Percentiles rank a stretch among this genome's conserved stretches.
Evolutionary conservation across 2,113 vertebrate species (phyloP).

Genomic region (Tautogolabrus adspersus): DNA sequence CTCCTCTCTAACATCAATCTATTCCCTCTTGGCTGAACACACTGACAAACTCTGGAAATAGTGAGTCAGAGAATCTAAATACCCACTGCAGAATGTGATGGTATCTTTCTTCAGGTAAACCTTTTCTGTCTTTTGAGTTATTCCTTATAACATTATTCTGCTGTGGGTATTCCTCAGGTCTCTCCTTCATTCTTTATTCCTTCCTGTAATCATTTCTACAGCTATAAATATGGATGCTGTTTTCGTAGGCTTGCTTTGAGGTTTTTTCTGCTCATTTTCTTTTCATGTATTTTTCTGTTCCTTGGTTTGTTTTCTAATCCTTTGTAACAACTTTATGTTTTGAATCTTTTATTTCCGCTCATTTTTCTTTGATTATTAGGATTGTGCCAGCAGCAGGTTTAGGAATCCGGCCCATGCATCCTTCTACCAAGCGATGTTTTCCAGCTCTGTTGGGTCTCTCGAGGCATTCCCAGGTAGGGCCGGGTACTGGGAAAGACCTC

Average conservation of each 20-base stretch:
- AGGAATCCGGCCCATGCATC: too few species aligned
- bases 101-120: neutral
- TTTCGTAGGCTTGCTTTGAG: neutral
- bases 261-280: too few species aligned
- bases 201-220: neutral
- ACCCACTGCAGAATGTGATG: neutral
- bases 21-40: neutral
- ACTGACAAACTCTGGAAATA: neutral
- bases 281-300: neutral
- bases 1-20: neutral
- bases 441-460: too few species aligned
- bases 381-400: too few species aligned
- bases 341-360: neutral
- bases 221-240: too few species aligned
- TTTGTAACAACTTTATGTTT: neutral
- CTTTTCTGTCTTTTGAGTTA: neutral
- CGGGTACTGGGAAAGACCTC: too few species aligned
- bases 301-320: too few species aligned
- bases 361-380: too few species aligned
- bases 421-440: too few species aligned
- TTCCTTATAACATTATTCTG: neutral
- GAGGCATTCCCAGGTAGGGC: too few species aligned
- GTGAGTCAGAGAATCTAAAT: constrained; percentile 5
- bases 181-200: neutral
- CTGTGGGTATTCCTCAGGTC: neutral